Evolutionary conservation across 1,140 invertebrate species (phyloP), one percentile per base, ranked within the genome.

Genomic region (Venturia canescens): DNA sequence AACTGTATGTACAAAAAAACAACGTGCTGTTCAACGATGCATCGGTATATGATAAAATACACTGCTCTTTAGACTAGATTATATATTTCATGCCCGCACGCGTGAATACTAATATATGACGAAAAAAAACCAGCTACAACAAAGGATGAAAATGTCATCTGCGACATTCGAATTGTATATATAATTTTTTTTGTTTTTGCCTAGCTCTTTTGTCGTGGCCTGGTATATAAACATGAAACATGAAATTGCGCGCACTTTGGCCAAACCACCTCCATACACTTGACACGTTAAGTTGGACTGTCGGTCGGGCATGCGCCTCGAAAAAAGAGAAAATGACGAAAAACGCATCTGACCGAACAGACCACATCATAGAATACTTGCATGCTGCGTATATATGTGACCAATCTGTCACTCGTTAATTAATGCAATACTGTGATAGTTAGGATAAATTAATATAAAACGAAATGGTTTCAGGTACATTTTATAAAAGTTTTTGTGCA

Each of bases 231-330:
- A n/a, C n/a, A n/a, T n/a, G n/a, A n/a, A n/a, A 57, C 53, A 11
- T 23, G 53, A 57, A 57, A 57, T 57, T 57, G 53, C 53, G 53
- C 53, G 53, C 53, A 57, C 53, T 57, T 57, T 57, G 53, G 53
- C 21, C 53, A 57, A 57, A 18, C 21, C 53, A 57, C n/a, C 53
- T 1, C 21, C 1, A 44, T 44, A 44, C 53, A 57, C 53, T 18
- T 1, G 4, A 57, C 53, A 57, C 53, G 21, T 5, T 44, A 11
- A 11, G 38, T 13, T 44, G n/a, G n/a, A n/a, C n/a, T n/a, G n/a
- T n/a, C n/a, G n/a, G 53, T 57, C 21, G 53, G 53, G 53, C 53
- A 57, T 57, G 53, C 53, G 53, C 53, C 21, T n/a, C 18, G 9
- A 57, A 57, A 57, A 57, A 57, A 57, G 21, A 44, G 21, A 44